phyloP scores from a whole-genome alignment of 2,113 vertebrate species.

The Choloepus hoffmanni region DNA sequence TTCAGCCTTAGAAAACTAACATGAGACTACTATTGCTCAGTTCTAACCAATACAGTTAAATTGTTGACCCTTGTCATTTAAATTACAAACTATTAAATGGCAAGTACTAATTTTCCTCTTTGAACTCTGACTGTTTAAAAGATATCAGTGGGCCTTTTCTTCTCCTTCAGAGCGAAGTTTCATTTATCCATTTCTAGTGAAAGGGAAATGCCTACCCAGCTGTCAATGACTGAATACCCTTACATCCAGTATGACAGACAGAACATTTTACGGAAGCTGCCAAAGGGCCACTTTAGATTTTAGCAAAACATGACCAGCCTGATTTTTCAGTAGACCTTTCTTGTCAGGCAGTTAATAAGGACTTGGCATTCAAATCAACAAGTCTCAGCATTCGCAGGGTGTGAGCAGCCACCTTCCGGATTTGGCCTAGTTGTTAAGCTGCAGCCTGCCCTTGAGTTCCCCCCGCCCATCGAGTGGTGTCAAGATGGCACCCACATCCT shows the following conservation, averaged over 20 bases:
- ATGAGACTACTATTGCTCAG: background rate
- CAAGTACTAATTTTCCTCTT: constrained; percentile 31
- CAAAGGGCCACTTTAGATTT: background rate
- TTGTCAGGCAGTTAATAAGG: background rate
- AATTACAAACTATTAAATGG: constrained; percentile 52
- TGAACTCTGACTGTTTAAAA: constrained; percentile 30
- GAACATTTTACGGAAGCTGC: background rate
- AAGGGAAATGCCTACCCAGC: background rate
- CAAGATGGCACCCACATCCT: too few species aligned
- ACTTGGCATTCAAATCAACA: background rate
- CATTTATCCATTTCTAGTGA: background rate
- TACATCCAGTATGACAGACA: background rate
- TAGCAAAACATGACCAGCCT: background rate
- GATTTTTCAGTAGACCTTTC: constrained; percentile 7
- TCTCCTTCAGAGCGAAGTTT: background rate
- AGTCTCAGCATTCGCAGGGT: background rate
- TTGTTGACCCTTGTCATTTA: constrained; percentile 23
- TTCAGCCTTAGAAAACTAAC: constrained; percentile 47
- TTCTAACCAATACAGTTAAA: constrained; percentile 42
- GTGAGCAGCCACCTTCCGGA: too few species aligned
- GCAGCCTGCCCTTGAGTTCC: too few species aligned
- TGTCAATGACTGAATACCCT: background rate
- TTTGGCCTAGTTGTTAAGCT: too few species aligned
- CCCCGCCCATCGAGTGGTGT: too few species aligned
- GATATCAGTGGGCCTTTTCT: background rate